phyloP scores from a whole-genome alignment of 2,888 invertebrate species.

The Microplitis manilae region DNA sequence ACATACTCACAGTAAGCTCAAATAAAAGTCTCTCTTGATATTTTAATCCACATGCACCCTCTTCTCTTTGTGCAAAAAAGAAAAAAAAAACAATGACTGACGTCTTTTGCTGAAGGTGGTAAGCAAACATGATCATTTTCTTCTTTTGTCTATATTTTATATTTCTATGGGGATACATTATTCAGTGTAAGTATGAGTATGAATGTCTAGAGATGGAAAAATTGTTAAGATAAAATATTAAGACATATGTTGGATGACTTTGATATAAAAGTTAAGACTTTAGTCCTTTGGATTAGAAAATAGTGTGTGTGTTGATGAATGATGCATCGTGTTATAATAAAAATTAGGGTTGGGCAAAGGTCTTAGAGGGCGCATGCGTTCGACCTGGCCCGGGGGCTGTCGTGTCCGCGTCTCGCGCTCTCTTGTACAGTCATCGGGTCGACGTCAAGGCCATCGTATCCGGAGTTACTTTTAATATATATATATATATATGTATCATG shows the following conservation, averaged over 20 bases:
- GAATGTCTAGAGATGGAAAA: neutral
- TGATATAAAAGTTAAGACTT: conserved; percentile 1
- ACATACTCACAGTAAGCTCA: conserved; percentile 1
- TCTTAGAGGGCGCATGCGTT: conserved; percentile 59
- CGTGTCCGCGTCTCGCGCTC: conserved; percentile 56
- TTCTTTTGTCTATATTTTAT: neutral
- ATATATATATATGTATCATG: too few species aligned
- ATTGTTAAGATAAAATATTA: neutral
- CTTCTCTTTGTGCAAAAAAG: neutral
- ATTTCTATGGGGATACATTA: neutral
- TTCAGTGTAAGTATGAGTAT: too few species aligned
- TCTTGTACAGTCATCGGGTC: conserved; percentile 63
- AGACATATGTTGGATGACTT: neutral
- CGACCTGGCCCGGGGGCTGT: conserved; percentile 67
- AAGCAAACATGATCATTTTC: conserved; percentile 1
- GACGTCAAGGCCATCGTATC: conserved; percentile 59
- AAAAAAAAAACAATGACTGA: neutral
- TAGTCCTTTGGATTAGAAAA: conserved; percentile 25
- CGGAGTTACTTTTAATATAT: conserved; percentile 41
- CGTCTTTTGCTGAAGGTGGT: conserved; percentile 7
- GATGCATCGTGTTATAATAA: conserved; percentile 56
- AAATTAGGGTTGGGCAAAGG: conserved; percentile 61
- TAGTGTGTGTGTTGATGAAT: conserved; percentile 48
- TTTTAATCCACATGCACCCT: conserved; percentile 16
- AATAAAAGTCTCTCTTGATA: conserved; percentile 10